Base-by-base conservation (phyloP, 2,888 invertebrate genomes). In the Drosophila algonquin region DNA sequence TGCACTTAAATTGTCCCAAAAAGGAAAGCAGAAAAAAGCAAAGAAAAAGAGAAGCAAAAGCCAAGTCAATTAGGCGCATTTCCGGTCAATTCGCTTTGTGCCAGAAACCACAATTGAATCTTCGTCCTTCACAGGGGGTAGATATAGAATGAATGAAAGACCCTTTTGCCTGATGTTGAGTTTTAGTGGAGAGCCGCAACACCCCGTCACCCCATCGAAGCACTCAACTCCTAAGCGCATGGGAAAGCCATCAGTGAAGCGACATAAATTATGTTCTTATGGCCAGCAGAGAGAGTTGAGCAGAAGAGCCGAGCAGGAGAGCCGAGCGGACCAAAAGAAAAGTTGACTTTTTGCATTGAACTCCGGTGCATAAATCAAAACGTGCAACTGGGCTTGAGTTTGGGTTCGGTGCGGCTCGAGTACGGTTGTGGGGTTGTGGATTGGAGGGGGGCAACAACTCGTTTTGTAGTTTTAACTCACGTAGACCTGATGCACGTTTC, bases 331-430 rank as follows among this genome's bases (percentile, higher is more conserved):
- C 67, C 65, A 65, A 67, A 68, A 68, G 57, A 46, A 68, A 67
- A 67, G 76, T 78, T 87, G 87, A 84, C 87, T 89, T 89, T 84
- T 87, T 85, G 80, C 89, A 89, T 87, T 87, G 84, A 89, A 78
- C 81, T 57, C 64, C 71, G 74, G 72, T 57, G 76, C 80, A 85
- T 85, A 87, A 87, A 89, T 89, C 87, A 84, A 73, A 77, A 76
- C 73, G 40, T 70, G 65, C 18, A 46, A 67, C 56, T 67, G 69
- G 56, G 56, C 56, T 35, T 32, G 50, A 18, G 56, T 68, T 35
- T 32, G 50, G 27, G 35, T 16, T 35, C 18, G 45, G 9, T 21
- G 9, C 18, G 27, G 35, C 32, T 7, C 7, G 50, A 56, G 56
- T 56, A 18, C 27, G 24, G 12, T 14, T 10, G 7, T 32, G 16